Conservation (phyloP, 30 jellyfish, hydroid and myxozoan species). For the Pelagia noctiluca region DNA sequence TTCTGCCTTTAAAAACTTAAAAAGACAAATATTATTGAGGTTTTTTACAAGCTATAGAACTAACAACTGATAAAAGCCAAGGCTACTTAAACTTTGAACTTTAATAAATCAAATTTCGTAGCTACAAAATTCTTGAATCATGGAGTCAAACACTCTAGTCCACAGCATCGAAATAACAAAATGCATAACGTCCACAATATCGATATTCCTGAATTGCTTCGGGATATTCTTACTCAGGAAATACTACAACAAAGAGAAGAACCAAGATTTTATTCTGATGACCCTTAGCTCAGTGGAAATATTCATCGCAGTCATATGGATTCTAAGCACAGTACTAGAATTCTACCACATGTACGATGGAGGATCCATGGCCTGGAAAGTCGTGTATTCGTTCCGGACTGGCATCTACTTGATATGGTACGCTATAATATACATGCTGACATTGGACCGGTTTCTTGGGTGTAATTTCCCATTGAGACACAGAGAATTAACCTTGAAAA, state of each 20-base stretch:
- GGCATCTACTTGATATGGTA: conserved; percentile 42
- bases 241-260: not conserved
- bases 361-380: not conserved
- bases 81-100: no score
- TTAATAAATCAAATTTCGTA: no score
- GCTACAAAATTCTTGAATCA: no score
- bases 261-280: conserved; percentile 31
- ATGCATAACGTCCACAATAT: not conserved
- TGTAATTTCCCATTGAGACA: conserved; percentile 36
- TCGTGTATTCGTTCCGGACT: not conserved
- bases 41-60: no score
- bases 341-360: not conserved
- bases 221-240: conserved; percentile 20
- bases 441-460: conserved; percentile 51
- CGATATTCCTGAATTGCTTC: conserved; percentile 4
- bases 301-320: conserved; percentile 23
- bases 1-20: no score
- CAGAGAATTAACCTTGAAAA: not conserved
- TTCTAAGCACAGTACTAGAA: not conserved
- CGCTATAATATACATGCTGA: conserved; percentile 36
- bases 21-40: no score
- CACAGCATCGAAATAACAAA: no score
- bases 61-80: no score
- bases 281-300: conserved; percentile 25
- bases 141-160: no score